Conservation (phyloP, 2,888 invertebrate species). For the Brachyopa scutellaris region DNA sequence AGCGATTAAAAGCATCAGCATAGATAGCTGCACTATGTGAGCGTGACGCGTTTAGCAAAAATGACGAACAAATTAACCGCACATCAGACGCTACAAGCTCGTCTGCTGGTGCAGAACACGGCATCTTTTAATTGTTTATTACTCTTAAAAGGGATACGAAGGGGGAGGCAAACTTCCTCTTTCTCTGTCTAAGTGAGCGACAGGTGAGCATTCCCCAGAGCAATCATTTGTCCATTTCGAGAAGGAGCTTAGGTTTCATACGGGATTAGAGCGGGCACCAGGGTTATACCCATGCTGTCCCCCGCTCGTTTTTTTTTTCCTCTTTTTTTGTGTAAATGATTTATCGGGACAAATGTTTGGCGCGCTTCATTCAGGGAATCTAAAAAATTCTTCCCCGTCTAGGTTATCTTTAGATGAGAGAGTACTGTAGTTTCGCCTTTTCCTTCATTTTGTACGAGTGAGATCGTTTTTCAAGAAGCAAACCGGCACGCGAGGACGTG, state of each 20-base stretch:
- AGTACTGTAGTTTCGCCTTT: conserved; percentile 31
- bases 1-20: conserved; percentile 66
- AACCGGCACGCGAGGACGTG: conserved; percentile 30
- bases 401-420: conserved; percentile 70
- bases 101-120: conserved; percentile 62
- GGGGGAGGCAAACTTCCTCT: conserved; percentile 30
- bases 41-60: conserved; percentile 72
- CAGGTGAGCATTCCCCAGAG: conserved; percentile 67
- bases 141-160: conserved; percentile 37
- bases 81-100: conserved; percentile 70
- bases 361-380: conserved; percentile 72
- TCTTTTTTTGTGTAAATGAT: conserved; percentile 63
- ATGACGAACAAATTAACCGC: conserved; percentile 72
- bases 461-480: conserved; percentile 55
- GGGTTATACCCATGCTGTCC: not conserved
- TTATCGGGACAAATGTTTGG: conserved; percentile 74
- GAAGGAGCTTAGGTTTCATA: conserved; percentile 55
- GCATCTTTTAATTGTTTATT: conserved; percentile 65
- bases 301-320: not conserved
- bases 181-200: conserved; percentile 29
- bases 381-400: conserved; percentile 67
- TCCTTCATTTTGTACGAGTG: not conserved
- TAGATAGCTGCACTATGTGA: conserved; percentile 49
- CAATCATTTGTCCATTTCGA: conserved; percentile 63
- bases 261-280: not conserved